These are phyloP conservation scores for Acrobasis repandana DNA, from an alignment of 2,888 invertebrate genomes.

Conservation along the genomic window DNA sequence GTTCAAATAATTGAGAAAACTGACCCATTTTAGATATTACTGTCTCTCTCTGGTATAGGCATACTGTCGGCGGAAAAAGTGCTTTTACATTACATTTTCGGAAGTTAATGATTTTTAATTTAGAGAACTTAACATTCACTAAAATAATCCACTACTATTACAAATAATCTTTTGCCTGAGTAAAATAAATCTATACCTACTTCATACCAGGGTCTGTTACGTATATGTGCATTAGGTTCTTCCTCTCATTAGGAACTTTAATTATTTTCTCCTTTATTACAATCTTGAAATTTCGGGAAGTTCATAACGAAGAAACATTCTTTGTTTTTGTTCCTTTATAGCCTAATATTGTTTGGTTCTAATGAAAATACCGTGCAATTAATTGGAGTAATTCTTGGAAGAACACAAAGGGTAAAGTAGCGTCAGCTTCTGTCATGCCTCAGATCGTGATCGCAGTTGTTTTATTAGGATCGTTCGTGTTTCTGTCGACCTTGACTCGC, in stretches of 20 bases:
- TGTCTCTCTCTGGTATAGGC: too few species aligned
- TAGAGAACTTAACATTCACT: too few species aligned
- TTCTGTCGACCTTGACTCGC: slow-evolving; percentile 49
- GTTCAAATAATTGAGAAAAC: too few species aligned
- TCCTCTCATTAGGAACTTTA: slow-evolving; percentile 6
- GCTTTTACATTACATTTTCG: too few species aligned
- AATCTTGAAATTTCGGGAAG: background rate
- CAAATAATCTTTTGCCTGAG: too few species aligned
- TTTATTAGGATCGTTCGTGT: slow-evolving; percentile 48
- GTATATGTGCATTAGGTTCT: slow-evolving; percentile 36
- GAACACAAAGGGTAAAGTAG: slow-evolving; percentile 1
- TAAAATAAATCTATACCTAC: too few species aligned
- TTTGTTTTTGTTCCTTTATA: background rate
- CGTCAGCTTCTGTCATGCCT: slow-evolving; percentile 26
- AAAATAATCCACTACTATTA: too few species aligned
- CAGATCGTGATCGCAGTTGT: slow-evolving; percentile 39
- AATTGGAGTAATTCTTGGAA: background rate
- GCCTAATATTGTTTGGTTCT: background rate
- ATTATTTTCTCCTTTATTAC: background rate
- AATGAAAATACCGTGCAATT: background rate
- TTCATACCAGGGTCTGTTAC: too few species aligned
- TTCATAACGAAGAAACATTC: background rate
- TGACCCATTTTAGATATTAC: too few species aligned
- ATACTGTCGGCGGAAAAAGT: too few species aligned
- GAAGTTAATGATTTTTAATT: too few species aligned